Percentiles rank a stretch among this genome's conserved stretches.
phyloP scores from a whole-genome alignment of 2,113 vertebrate genomes.

The Gambusia holbrooki region DNA sequence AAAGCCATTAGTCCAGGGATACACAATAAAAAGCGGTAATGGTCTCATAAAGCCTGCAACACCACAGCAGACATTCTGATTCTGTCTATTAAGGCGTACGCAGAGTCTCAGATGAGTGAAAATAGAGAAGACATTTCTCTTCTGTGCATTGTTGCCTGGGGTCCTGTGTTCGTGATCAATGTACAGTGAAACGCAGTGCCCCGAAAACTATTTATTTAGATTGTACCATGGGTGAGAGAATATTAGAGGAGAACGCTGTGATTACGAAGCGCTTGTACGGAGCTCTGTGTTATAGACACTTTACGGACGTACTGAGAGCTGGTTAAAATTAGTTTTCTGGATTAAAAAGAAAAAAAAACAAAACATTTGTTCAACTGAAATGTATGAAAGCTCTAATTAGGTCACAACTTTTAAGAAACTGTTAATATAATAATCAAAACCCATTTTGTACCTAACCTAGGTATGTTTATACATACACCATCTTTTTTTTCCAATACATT shows the following conservation, averaged over 20 bases:
- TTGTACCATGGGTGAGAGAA: conserved; percentile 55
- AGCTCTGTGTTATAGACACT: conserved; percentile 54
- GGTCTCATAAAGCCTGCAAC: conserved; percentile 79
- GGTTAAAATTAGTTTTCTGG: conserved; percentile 39
- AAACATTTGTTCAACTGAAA: no score
- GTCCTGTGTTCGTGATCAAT: conserved; percentile 69
- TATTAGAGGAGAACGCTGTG: conserved; percentile 54
- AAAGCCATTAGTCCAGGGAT: conserved; percentile 79
- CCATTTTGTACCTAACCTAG: no score
- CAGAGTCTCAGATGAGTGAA: conserved; percentile 65
- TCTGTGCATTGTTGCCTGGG: conserved; percentile 65
- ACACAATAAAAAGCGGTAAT: conserved; percentile 79
- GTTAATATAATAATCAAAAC: no score
- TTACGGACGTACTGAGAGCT: conserved; percentile 65
- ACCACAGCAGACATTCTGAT: conserved; percentile 75
- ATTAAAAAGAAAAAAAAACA: no score
- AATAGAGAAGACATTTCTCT: conserved; percentile 70
- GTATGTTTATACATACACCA: no score
- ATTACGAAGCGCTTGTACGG: conserved; percentile 62
- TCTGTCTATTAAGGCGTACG: conserved; percentile 73
- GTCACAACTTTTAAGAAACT: no score
- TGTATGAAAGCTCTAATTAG: no score
- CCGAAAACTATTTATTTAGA: conserved; percentile 69
- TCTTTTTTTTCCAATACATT: no score
- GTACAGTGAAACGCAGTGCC: conserved; percentile 55